phyloP scores from a whole-genome alignment of 2,888 invertebrate species.

The Stenichneumon culpator region DNA sequence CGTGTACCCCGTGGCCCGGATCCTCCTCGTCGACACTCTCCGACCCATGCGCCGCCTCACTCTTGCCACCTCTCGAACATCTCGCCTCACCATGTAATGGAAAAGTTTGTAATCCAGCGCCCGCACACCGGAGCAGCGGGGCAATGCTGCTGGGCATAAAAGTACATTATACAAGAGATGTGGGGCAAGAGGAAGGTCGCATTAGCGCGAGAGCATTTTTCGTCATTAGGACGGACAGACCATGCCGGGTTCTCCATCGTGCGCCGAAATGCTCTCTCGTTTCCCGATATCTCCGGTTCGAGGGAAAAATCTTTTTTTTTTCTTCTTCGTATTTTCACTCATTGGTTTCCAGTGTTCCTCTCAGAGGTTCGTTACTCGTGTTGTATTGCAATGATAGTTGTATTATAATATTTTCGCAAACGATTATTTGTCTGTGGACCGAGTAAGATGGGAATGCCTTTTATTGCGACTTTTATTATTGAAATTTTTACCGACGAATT shows the following conservation, averaged over 20 bases:
- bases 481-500: neutral
- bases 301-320: neutral
- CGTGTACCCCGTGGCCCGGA: constrained; percentile 35
- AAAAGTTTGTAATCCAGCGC: constrained; percentile 66
- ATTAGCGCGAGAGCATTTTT: constrained; percentile 68
- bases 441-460: neutral
- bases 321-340: neutral
- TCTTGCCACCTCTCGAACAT: constrained; percentile 38
- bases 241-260: constrained; percentile 36
- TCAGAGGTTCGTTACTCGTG: neutral
- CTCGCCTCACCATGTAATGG: constrained; percentile 55
- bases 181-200: constrained; percentile 10
- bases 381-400: neutral
- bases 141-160: neutral
- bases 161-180: constrained; percentile 2
- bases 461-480: neutral
- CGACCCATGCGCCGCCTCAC: constrained; percentile 15
- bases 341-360: neutral
- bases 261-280: constrained; percentile 8
- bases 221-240: constrained; percentile 65
- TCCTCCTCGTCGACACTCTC: constrained; percentile 12
- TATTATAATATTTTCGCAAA: no score
- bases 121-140: constrained; percentile 18
- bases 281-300: constrained; percentile 19
- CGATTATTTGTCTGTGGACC: no score